These are phyloP conservation scores for Ibycter americanus DNA, from an alignment of 2,797 vertebrate genomes.

Conservation along the genomic window DNA sequence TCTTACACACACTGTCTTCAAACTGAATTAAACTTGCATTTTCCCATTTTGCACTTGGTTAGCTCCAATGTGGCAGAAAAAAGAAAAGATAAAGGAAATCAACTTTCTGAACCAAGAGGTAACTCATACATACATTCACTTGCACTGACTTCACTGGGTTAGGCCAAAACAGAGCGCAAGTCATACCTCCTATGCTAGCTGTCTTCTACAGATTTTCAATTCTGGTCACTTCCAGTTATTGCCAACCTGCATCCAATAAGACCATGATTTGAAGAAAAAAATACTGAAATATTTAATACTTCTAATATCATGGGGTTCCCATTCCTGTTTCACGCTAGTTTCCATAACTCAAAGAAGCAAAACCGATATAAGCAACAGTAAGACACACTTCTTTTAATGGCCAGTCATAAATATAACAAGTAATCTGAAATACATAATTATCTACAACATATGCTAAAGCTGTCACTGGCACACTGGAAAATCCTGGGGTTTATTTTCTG, in stretches of 20 bases:
- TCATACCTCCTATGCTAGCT: not conserved
- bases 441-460: not conserved
- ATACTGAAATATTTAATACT: not conserved
- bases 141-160: not conserved
- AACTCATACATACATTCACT: not conserved
- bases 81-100: not conserved
- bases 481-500: not conserved
- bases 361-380: not conserved
- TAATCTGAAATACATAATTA: not conserved
- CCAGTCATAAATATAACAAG: not conserved
- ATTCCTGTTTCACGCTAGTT: not conserved
- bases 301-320: not conserved
- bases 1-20: fast-evolving
- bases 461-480: not conserved
- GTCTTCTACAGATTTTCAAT: not conserved
- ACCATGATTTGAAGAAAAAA: not conserved
- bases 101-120: not conserved
- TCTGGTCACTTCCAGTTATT: not conserved
- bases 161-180: not conserved
- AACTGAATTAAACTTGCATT: not conserved
- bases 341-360: not conserved
- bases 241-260: not conserved
- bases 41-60: not conserved
- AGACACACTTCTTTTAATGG: not conserved
- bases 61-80: not conserved